A percentile compares a stretch with the other conserved stretches of the same genome.
Conservation (phyloP, 1,140 invertebrate genomes). For the Liolophura sinensis region DNA sequence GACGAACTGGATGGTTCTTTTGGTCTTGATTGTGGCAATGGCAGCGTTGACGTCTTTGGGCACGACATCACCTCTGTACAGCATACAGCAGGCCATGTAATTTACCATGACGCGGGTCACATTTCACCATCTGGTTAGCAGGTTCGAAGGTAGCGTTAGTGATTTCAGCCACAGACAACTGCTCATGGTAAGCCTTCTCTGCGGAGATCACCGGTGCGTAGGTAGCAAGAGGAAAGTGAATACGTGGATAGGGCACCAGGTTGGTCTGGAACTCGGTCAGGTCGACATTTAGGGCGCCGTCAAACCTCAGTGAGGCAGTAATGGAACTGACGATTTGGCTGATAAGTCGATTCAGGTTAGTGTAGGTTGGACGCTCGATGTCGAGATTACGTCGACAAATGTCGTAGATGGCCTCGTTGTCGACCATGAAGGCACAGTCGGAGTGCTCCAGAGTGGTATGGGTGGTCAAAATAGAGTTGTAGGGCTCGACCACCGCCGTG, state of each 20-base stretch:
- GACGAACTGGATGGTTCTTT: slow-evolving; percentile 81
- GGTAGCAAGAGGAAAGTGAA: slow-evolving; percentile 43
- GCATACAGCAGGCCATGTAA: no score
- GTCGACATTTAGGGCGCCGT: slow-evolving; percentile 72
- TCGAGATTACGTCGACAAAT: slow-evolving; percentile 87
- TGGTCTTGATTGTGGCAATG: slow-evolving; percentile 72
- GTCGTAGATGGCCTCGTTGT: slow-evolving; percentile 89
- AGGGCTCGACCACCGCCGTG: slow-evolving; percentile 49
- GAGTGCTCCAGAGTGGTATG: slow-evolving; percentile 60
- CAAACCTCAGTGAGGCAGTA: slow-evolving; percentile 69
- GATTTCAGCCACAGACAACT: slow-evolving; percentile 63
- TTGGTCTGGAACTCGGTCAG: slow-evolving; percentile 73
- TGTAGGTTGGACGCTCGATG: slow-evolving; percentile 72
- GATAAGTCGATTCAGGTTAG: slow-evolving; percentile 57
- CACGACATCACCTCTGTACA: slow-evolving; percentile 4
- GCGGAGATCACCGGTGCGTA: slow-evolving; percentile 41
- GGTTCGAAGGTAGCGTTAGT: slow-evolving; percentile 67
- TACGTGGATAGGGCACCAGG: slow-evolving; percentile 54
- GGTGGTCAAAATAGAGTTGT: slow-evolving; percentile 59
- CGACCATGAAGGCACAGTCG: slow-evolving; percentile 68
- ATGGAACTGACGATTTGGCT: slow-evolving; percentile 71
- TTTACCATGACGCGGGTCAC: slow-evolving; percentile 51
- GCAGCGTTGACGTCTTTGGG: slow-evolving; percentile 10
- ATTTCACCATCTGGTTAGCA: slow-evolving; percentile 67
- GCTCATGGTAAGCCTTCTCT: slow-evolving; percentile 73